Evolutionary conservation across 2,113 vertebrate species (phyloP), one percentile per base, ranked within the genome.

Genomic region (Labrus mixtus): DNA sequence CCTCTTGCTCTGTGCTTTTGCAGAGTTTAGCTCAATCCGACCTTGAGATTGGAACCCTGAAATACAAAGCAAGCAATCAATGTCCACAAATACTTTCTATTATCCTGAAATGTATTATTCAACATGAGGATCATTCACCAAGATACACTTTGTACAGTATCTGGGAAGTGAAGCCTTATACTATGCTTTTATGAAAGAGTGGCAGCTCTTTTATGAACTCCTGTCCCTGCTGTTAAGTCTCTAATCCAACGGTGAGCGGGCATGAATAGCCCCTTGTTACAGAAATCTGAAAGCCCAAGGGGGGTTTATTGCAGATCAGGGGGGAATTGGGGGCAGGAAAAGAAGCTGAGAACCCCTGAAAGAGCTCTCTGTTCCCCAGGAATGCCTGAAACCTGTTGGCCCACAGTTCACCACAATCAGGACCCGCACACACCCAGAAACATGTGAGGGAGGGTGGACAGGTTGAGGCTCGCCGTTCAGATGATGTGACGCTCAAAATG

Each of bases 281-380:
- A 78, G 56, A 74, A 78, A 76, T 63, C 78, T 46, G 33, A 67
- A 17, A 22, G 20, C 79, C 78, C 76, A 19, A 37, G 11, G 76
- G 53, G 79, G 58, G 94, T 48, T 93, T 95, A 95, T 93, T 94
- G 81, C 85, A 85, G 95, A 91, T 65, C 83, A 83, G 86, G 81
- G 82, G 63, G 78, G 83, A 90, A 85, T 81, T 88, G 20, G 33
- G 77, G 85, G 68, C 89, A 59, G 70, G 86, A 81, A 83, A 83
- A 75, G 80, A 82, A 87, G 73, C 82, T 68, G 70, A 83, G 78
- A 71, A 43, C 73, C 73, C 68, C 89, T 98, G 93, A 98, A 97
- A 95, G 96, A 94, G 82, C 56, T 82, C 90, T 93, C 94, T 97
- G 96, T 97, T 95, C 68, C 61, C 57, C 73, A 93, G 93, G 92